phyloP scores from a whole-genome alignment of 2,113 vertebrate species.

The Aviceda subcristata region DNA sequence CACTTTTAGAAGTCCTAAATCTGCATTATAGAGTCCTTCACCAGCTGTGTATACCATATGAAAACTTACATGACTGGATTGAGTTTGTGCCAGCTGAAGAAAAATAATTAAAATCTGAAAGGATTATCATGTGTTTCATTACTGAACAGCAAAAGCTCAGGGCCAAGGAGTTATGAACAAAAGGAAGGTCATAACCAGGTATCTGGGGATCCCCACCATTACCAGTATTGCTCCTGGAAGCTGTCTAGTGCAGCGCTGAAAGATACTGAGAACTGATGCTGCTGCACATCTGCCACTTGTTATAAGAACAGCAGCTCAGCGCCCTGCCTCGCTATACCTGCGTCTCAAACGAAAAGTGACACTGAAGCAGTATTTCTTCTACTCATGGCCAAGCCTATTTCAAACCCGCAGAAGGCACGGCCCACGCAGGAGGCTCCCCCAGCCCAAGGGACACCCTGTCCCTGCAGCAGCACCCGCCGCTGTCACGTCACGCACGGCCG shows the following conservation, averaged over 20 bases:
- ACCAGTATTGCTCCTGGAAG: neutral
- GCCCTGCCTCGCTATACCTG: too few relatives aligned
- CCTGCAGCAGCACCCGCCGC: neutral
- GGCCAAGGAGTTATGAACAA: neutral
- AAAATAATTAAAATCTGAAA: neutral
- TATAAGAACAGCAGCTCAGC: neutral
- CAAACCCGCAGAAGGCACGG: neutral
- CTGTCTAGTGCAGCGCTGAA: neutral
- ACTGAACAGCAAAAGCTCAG: neutral
- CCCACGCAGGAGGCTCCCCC: neutral
- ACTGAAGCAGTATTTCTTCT: neutral
- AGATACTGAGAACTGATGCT: neutral
- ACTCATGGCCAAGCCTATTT: rapidly evolving
- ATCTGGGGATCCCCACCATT: neutral
- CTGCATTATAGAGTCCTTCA: neutral
- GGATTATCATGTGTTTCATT: neutral
- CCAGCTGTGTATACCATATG: neutral
- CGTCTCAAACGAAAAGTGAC: neutral
- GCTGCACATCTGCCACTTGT: neutral
- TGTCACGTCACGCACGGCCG: rapidly evolving
- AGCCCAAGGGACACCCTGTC: neutral
- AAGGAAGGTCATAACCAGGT: neutral
- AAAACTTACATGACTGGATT: neutral
- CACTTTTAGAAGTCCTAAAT: neutral
- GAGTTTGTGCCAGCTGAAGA: neutral